Conservation (phyloP, 2,113 vertebrate genomes). For the Mobula birostris region DNA sequence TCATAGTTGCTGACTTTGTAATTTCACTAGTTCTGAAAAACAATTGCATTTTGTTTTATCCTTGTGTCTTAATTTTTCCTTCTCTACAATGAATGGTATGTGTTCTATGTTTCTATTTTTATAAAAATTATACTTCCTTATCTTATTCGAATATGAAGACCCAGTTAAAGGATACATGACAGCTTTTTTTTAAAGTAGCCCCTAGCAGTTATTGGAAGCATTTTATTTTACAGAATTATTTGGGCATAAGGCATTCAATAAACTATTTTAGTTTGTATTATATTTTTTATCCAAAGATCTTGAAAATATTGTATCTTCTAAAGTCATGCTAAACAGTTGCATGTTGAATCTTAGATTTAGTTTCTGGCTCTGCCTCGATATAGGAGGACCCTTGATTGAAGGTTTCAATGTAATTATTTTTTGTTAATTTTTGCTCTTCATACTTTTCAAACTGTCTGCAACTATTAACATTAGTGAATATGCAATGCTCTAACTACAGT, state of each 20-base stretch:
- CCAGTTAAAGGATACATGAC: no score
- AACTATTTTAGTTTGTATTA: neutral
- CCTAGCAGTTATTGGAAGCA: no score
- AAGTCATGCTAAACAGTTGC: neutral
- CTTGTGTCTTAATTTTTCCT: no score
- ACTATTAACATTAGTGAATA: neutral
- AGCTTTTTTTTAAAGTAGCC: no score
- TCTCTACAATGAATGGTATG: no score
- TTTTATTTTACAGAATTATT: neutral
- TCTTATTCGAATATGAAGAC: no score
- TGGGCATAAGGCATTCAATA: neutral
- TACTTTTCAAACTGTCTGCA: neutral
- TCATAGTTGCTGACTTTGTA: no score
- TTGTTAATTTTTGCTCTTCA: neutral
- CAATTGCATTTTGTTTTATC: neutral
- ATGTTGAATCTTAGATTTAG: neutral
- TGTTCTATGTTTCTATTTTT: no score
- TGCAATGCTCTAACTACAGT: neutral
- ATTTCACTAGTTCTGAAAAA: neutral
- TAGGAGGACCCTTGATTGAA: no score
- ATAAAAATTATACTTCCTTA: no score
- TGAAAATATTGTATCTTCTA: neutral
- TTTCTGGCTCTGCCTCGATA: neutral
- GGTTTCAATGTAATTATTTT: no score
- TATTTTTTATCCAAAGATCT: neutral